Conservation (phyloP, 2,888 invertebrate genomes). For the Chaitophorus viminalis region DNA sequence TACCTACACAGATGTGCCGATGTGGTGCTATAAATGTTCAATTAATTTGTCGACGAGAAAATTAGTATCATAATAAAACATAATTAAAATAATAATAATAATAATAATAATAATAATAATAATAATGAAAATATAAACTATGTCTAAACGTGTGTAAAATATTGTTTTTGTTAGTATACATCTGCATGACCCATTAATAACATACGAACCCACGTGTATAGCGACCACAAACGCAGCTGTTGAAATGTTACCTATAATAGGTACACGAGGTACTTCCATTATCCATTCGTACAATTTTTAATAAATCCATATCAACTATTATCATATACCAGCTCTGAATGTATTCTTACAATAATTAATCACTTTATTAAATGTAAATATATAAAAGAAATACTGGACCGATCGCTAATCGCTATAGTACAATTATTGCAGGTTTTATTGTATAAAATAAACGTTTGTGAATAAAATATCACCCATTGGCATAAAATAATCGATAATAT, state of each 20-base stretch:
- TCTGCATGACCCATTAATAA: slow-evolving; percentile 54
- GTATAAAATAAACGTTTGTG: too few relatives aligned
- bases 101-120: slow-evolving; percentile 16
- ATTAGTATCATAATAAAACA: slow-evolving; percentile 54
- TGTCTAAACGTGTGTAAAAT: background rate
- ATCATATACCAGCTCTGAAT: background rate
- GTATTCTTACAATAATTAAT: slow-evolving; percentile 4
- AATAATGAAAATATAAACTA: slow-evolving; percentile 31
- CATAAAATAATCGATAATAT: background rate
- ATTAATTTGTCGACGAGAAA: slow-evolving; percentile 51
- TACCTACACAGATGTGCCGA: slow-evolving; percentile 38
- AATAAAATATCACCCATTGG: background rate
- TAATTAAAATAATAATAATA: slow-evolving; percentile 41
- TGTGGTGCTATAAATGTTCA: slow-evolving; percentile 41
- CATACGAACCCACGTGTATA: background rate
- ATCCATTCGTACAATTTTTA: background rate
- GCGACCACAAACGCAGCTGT: slow-evolving; percentile 50
- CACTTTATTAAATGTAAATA: background rate
- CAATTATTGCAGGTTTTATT: too few relatives aligned
- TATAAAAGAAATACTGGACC: too few relatives aligned
- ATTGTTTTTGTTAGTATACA: slow-evolving; percentile 50
- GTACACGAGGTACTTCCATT: slow-evolving; percentile 4
- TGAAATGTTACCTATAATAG: slow-evolving; percentile 38
- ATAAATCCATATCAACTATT: slow-evolving; percentile 40
- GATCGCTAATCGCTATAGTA: too few relatives aligned